Conservation (phyloP, 2,888 invertebrate genomes). For the Drosophila longiperda region DNA sequence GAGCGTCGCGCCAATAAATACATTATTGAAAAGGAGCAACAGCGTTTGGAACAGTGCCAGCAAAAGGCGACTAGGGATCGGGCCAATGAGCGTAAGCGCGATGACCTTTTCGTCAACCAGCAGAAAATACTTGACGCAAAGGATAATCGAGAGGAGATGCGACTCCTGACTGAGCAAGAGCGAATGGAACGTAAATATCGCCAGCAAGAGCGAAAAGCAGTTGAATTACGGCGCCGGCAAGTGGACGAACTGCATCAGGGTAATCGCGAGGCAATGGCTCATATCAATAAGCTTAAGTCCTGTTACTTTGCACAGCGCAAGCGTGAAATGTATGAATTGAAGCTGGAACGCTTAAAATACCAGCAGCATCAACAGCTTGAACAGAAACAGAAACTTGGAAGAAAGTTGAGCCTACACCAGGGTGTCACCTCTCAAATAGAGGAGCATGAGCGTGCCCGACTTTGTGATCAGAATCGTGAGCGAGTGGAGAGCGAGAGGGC, state of each 20-base stretch:
- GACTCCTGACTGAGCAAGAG: constrained; percentile 63
- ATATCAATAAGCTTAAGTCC: constrained; percentile 51
- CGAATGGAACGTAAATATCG: constrained; percentile 68
- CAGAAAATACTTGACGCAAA: constrained; percentile 69
- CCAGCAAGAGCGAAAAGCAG: constrained; percentile 56
- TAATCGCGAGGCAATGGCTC: constrained; percentile 52
- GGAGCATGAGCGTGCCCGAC: constrained; percentile 60
- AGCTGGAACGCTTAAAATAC: constrained; percentile 25
- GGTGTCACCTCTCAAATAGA: constrained; percentile 65
- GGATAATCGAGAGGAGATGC: constrained; percentile 69
- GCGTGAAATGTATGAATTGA: constrained; percentile 51
- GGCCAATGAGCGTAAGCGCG: constrained; percentile 44
- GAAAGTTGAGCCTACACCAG: constrained; percentile 43
- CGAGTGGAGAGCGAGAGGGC: constrained; percentile 34
- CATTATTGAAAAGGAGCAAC: constrained; percentile 50
- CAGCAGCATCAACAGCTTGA: constrained; percentile 48
- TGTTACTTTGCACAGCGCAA: constrained; percentile 58
- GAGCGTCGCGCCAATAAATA: constrained; percentile 63
- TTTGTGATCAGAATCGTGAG: constrained; percentile 53
- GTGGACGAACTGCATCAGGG: constrained; percentile 51
- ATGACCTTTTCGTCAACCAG: constrained; percentile 53
- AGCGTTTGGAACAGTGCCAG: constrained; percentile 34
- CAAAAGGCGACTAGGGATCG: constrained; percentile 44
- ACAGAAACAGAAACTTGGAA: constrained; percentile 24
- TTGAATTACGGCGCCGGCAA: constrained; percentile 40